Evolutionary conservation across 2,113 vertebrate species (phyloP).

Genomic region (Calonectris borealis): DNA sequence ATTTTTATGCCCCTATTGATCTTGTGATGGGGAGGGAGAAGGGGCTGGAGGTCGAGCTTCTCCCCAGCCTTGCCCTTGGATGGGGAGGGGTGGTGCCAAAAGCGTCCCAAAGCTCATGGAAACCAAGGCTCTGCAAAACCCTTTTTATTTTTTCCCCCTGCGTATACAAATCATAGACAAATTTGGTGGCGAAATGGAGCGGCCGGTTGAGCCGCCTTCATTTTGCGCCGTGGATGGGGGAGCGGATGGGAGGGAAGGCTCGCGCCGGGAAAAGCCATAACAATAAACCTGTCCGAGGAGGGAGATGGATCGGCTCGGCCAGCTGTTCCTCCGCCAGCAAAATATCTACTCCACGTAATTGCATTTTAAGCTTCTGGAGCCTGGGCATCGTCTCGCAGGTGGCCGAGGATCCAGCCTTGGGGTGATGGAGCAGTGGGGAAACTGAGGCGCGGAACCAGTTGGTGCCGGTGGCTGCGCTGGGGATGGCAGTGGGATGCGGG

Average conservation of each 20-base stretch:
- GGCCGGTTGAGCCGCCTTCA: fast-evolving
- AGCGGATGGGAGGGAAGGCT: neutral
- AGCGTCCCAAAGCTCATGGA: neutral
- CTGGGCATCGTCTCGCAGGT: fast-evolving
- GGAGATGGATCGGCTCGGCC: neutral
- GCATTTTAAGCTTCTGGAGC: conserved; percentile 13
- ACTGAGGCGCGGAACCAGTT: neutral
- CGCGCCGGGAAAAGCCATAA: neutral
- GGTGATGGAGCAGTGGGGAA: neutral
- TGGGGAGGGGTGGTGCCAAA: neutral
- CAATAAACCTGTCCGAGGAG: neutral
- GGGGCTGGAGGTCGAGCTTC: neutral
- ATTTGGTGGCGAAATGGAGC: neutral
- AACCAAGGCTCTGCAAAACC: neutral
- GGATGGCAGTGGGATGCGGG: neutral
- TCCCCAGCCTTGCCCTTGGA: neutral
- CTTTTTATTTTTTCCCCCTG: neutral
- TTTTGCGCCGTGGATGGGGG: fast-evolving
- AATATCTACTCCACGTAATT: neutral
- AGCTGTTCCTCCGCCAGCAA: neutral
- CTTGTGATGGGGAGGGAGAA: neutral
- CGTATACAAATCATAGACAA: neutral
- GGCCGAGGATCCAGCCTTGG: neutral
- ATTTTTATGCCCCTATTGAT: neutral
- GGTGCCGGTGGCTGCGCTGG: neutral